Conservation (phyloP, 2,888 invertebrate genomes). For the Tipula confusa region DNA sequence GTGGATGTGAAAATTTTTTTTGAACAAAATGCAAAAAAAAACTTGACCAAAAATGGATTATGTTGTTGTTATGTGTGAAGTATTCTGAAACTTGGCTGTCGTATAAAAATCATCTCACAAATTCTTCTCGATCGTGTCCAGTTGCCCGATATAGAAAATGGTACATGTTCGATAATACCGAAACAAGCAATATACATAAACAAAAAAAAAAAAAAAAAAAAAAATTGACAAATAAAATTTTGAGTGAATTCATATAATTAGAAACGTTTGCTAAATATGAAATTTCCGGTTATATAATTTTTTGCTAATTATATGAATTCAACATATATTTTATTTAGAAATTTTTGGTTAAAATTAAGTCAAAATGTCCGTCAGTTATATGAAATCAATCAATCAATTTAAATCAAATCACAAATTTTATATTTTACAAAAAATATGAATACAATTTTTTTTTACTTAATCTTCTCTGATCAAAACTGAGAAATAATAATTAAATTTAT, state of each 20-base stretch:
- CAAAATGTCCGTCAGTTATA: conserved; percentile 15
- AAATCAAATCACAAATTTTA: not conserved
- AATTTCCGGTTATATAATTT: not conserved
- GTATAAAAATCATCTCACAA: not conserved
- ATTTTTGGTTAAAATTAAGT: not conserved
- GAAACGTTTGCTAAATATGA: not conserved
- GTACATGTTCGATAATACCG: conserved; percentile 29
- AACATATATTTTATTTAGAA: conserved; percentile 3
- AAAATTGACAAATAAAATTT: not conserved
- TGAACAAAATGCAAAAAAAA: conserved; percentile 13
- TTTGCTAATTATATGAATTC: not conserved
- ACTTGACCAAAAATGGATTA: not conserved
- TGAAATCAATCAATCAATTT: not conserved
- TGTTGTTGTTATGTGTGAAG: not conserved
- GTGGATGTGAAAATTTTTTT: conserved; percentile 27
- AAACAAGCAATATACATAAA: conserved; percentile 3
- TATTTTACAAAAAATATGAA: not conserved
- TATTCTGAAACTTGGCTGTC: conserved; percentile 20
- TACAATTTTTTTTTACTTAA: not conserved
- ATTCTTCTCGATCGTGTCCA: not conserved
- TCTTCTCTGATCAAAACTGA: not conserved
- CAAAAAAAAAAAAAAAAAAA: not conserved
- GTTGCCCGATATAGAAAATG: conserved; percentile 29
- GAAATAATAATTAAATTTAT: conserved; percentile 15
- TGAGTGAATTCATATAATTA: not conserved